Evolutionary conservation across 1,140 invertebrate genomes (phyloP).

Genomic region (Psilanteris sp.): DNA sequence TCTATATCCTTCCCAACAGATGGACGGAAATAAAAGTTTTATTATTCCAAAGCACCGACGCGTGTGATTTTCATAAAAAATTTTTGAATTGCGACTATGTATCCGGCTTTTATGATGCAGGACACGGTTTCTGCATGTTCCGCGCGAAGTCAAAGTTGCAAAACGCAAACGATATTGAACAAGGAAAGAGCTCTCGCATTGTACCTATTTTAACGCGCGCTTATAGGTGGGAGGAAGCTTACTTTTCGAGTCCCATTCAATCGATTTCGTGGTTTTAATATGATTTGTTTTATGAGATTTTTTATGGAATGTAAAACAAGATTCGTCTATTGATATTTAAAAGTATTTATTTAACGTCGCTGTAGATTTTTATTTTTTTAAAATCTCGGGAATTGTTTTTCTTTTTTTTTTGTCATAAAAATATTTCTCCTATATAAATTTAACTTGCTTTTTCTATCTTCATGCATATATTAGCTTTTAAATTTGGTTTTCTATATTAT

Average conservation of each 20-base stretch:
- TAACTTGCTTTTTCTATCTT: too few species aligned
- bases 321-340: neutral
- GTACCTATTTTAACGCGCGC: constrained; percentile 10
- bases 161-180: constrained; percentile 13
- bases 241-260: constrained; percentile 28
- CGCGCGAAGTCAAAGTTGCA: neutral
- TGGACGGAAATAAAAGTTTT: constrained; percentile 46
- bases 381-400: too few species aligned
- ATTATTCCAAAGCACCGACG: constrained; percentile 15
- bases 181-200: constrained; percentile 1
- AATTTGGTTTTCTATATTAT: too few species aligned
- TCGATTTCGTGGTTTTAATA: constrained; percentile 19
- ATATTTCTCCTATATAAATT: too few species aligned
- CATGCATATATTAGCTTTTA: too few species aligned
- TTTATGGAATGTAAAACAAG: constrained; percentile 10
- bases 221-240: neutral
- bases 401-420: too few species aligned
- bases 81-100: neutral
- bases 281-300: constrained; percentile 1
- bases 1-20: constrained; percentile 12
- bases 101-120: constrained; percentile 16
- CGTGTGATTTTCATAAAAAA: constrained; percentile 22
- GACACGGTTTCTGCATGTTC: constrained; percentile 1
- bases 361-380: too few species aligned
- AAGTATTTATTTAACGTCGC: constrained; percentile 2